Conservation (phyloP, 1,140 invertebrate species). For the Coptotermes formosanus region DNA sequence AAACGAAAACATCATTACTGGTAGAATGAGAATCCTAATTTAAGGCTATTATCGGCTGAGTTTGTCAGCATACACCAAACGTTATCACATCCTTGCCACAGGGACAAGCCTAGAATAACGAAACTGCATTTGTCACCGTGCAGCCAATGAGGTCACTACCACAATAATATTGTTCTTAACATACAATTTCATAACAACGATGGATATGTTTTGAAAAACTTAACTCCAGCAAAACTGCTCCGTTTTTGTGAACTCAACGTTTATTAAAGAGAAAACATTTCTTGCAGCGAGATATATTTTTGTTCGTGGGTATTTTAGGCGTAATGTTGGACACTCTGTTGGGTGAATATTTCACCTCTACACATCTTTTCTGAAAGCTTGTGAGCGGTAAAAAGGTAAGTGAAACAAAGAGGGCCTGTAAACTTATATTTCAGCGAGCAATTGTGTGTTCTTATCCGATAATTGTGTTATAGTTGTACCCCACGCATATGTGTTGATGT, state of each 20-base stretch:
- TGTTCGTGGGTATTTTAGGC: background rate
- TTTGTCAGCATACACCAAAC: no score
- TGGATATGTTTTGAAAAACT: background rate
- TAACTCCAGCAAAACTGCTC: background rate
- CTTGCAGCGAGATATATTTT: background rate
- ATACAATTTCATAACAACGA: background rate
- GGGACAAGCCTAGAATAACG: no score
- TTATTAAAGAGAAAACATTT: background rate
- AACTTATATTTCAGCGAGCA: background rate
- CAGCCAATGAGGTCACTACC: background rate
- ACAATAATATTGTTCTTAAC: background rate
- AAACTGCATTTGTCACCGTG: no score
- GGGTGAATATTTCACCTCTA: slow-evolving; percentile 21
- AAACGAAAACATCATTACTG: no score
- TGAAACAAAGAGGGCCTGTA: slow-evolving; percentile 24
- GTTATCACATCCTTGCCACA: no score
- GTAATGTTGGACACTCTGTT: background rate
- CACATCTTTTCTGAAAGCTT: slow-evolving; percentile 25
- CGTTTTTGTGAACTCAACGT: background rate
- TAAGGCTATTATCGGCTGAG: no score
- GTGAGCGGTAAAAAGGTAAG: slow-evolving; percentile 34
- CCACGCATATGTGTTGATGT: background rate
- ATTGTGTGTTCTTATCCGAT: background rate
- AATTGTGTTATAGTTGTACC: background rate
- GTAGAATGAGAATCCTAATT: no score